Conservation (phyloP, 2,113 vertebrate genomes). For the Mellivora capensis region DNA sequence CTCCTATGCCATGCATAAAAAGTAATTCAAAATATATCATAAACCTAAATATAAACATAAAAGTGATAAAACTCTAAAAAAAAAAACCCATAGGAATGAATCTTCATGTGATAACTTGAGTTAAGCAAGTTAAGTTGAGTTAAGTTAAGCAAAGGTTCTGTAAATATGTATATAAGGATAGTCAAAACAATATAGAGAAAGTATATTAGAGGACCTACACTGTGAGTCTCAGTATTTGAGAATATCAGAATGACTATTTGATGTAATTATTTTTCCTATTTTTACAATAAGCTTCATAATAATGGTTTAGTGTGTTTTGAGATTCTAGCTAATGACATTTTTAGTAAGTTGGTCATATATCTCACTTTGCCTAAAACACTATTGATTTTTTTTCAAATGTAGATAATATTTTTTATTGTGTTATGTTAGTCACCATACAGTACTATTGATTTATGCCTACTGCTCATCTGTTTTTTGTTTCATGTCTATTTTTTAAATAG, state of each 20-base stretch:
- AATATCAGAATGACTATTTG: not conserved
- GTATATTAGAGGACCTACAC: not conserved
- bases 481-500: not conserved
- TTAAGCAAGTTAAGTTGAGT: too few species aligned
- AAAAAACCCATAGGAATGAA: not conserved
- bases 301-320: not conserved
- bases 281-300: not conserved
- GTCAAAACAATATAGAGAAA: not conserved
- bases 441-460: not conserved
- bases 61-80: not conserved
- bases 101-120: not conserved
- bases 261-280: not conserved
- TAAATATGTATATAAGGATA: not conserved
- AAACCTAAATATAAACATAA: not conserved
- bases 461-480: not conserved
- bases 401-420: too few species aligned
- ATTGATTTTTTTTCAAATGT: not conserved
- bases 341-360: not conserved
- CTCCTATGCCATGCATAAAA: not conserved
- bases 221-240: not conserved
- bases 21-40: not conserved
- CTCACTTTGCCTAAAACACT: not conserved
- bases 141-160: not conserved
- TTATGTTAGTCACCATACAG: too few species aligned
- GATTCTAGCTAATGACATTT: not conserved